These are phyloP conservation scores for Drosophila micromelanica DNA, from an alignment of 1,140 invertebrate species.

Conservation along the genomic window DNA sequence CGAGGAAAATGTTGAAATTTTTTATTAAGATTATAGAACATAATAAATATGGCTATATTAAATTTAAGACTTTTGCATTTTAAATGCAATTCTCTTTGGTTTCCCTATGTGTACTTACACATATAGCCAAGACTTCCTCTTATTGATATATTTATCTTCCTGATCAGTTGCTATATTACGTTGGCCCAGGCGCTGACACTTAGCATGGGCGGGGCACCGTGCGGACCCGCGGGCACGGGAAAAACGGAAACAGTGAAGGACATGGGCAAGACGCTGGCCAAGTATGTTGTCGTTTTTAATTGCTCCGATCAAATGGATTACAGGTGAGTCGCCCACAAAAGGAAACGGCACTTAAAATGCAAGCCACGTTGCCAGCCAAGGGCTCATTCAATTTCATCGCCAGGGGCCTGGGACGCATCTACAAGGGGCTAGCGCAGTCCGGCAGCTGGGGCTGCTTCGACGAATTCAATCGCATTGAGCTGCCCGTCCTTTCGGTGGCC, in stretches of 20 bases:
- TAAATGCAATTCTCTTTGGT: constrained; percentile 33
- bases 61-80: constrained; percentile 34
- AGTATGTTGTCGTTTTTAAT: constrained; percentile 99
- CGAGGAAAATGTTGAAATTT: constrained; percentile 32
- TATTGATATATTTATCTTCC: neutral
- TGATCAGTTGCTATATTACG: constrained; percentile 96
- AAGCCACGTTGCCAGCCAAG: constrained; percentile 20
- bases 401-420: constrained; percentile 94
- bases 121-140: no score
- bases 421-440: constrained; percentile 95
- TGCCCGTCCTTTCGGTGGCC: constrained; percentile 97
- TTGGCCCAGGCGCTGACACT: constrained; percentile 97
- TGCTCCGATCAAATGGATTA: constrained; percentile 99
- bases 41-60: constrained; percentile 41
- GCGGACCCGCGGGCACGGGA: constrained; percentile 97
- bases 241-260: constrained; percentile 99
- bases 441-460: constrained; percentile 93
- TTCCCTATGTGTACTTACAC: constrained; percentile 5
- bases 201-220: constrained; percentile 98
- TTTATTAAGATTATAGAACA: constrained; percentile 1
- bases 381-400: constrained; percentile 32
- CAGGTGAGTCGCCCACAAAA: constrained; percentile 86
- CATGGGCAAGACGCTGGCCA: constrained; percentile 98
- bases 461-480: constrained; percentile 98
- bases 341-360: constrained; percentile 32